Evolutionary conservation across 1,140 invertebrate species (phyloP).

Genomic region (Eueides isabella): DNA sequence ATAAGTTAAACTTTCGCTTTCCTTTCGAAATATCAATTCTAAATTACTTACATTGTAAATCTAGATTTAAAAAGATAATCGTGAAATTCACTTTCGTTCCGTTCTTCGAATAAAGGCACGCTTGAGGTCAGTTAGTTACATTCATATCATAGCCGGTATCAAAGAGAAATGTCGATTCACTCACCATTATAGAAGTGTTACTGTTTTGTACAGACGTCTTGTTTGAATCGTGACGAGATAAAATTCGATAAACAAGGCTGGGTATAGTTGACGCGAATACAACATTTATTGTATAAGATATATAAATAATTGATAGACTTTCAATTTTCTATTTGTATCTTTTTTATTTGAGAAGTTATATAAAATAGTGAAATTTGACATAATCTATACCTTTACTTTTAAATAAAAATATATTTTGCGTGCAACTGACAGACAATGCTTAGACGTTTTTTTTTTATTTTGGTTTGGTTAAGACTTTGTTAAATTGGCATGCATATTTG

Average conservation of each 20-base stretch:
- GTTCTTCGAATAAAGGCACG: slow-evolving; percentile 51
- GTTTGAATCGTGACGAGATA: slow-evolving; percentile 69
- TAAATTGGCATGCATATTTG: no score
- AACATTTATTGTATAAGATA: slow-evolving; percentile 39
- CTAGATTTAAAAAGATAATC: slow-evolving; percentile 54
- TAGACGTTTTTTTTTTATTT: no score
- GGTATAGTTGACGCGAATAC: slow-evolving; percentile 51
- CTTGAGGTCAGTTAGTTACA: slow-evolving; percentile 27
- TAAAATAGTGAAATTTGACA: no score
- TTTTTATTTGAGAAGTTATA: background rate
- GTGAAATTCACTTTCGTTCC: slow-evolving; percentile 66
- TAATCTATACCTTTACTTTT: no score
- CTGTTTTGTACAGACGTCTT: slow-evolving; percentile 61
- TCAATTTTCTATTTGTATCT: background rate
- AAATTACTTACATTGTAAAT: slow-evolving; percentile 65
- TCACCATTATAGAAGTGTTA: slow-evolving; percentile 59
- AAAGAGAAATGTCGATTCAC: slow-evolving; percentile 58
- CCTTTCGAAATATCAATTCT: slow-evolving; percentile 54
- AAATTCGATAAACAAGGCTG: slow-evolving; percentile 58
- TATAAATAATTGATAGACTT: background rate
- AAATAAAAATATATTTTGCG: no score
- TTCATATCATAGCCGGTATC: slow-evolving; percentile 60
- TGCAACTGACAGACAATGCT: no score
- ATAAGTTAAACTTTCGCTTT: slow-evolving; percentile 62
- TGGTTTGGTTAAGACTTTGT: no score